Evolutionary conservation across 2,888 invertebrate species (phyloP), one percentile per base, ranked within the genome.

Genomic region (Villa cingulata): DNA sequence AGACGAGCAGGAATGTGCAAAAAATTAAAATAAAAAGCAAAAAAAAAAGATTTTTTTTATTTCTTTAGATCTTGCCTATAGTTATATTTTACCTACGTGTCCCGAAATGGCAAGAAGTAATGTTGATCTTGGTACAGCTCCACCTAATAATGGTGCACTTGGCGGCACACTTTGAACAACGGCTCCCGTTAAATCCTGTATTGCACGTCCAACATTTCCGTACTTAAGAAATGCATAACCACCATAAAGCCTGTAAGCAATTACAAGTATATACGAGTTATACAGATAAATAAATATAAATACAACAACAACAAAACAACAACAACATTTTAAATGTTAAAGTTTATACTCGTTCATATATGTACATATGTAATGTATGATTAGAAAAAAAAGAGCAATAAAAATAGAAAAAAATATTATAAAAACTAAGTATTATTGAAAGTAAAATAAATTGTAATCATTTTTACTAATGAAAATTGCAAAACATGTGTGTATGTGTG

Each of bases 171-270:
- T 80, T 69, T 84, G 84, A 53, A 83, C 81, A 54, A 84, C 77
- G 46, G 84, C 84, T 41, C 84, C 85, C 5, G 82, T 80, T 53
- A 86, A 70, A 61, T 81, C 83, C 65, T 83, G 80, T 55, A 83
- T 74, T 12, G 82, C 82, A 59, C 81, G 72, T 37, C 82, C 81
- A 47, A 77, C 75, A 52, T 76, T 73, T 52, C 81, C 78, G 45
- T 76, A 75, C 23, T 74, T 72, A 55, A 81, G 68, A 56, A 74
- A 74, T 59, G 77, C 78, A 66, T 83, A 85, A 56, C 78, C 77
- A 34, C 84, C 83, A 67, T 83, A 81, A 60, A 79, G 69, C 66
- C 79, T 80, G 62, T 32, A 49, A 55, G 17, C 34, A 18, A 36
- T 32, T 23, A 7, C 23, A 23, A 23, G 7, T 6, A 23, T 23